A percentile compares a stretch with the other conserved stretches of the same genome.
These are phyloP conservation scores for Drosophila falleni DNA, from an alignment of 2,888 invertebrate species.

Conservation along the genomic window DNA sequence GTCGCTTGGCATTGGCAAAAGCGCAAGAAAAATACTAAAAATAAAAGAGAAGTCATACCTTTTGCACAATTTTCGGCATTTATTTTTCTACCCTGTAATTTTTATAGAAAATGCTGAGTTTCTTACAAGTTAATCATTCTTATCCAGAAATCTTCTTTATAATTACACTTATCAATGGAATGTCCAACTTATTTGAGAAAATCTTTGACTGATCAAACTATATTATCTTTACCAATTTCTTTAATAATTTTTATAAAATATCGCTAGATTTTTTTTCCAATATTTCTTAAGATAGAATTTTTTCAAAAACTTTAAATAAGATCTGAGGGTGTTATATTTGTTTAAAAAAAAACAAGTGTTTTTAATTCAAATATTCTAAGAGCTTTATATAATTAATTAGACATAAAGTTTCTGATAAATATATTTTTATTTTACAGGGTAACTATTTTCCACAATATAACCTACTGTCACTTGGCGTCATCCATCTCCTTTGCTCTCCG, in stretches of 20 bases:
- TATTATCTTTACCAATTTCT: neutral
- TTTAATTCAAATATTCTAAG: too few species aligned
- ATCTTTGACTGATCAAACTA: neutral
- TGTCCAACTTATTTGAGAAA: neutral
- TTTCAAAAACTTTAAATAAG: neutral
- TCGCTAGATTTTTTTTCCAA: neutral
- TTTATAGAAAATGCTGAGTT: neutral
- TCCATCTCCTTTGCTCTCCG: constrained; percentile 22
- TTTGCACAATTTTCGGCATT: constrained; percentile 13
- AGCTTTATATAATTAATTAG: too few species aligned
- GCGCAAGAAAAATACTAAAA: constrained; percentile 14
- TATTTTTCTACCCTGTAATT: constrained; percentile 21
- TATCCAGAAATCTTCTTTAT: neutral
- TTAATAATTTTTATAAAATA: neutral
- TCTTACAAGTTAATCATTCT: too few species aligned
- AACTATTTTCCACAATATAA: neutral
- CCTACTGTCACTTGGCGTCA: constrained; percentile 14
- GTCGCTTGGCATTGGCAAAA: constrained; percentile 53
- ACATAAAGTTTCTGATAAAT: neutral
- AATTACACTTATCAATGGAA: neutral
- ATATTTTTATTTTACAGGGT: neutral
- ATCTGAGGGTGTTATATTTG: neutral
- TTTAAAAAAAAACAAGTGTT: too few species aligned
- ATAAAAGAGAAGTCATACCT: constrained; percentile 1
- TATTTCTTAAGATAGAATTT: neutral